phyloP scores from a whole-genome alignment of 2,113 vertebrate species.

The Gymnobelideus leadbeateri region DNA sequence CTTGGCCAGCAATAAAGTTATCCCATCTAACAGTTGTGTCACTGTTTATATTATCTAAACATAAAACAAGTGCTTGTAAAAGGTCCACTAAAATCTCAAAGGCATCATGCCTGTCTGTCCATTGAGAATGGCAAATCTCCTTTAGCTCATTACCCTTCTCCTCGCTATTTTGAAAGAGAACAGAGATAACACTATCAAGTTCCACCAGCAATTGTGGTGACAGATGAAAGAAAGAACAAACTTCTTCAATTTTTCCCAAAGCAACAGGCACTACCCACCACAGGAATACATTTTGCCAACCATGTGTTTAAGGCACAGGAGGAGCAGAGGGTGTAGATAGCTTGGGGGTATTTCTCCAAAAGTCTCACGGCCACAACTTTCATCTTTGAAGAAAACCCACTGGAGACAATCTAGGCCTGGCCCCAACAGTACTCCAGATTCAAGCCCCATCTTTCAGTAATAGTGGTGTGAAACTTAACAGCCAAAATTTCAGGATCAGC shows the following conservation, averaged over 20 bases:
- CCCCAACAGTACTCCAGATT: conserved; percentile 94
- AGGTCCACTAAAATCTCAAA: conserved; percentile 93
- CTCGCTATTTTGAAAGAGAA: conserved; percentile 90
- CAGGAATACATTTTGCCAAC: conserved; percentile 88
- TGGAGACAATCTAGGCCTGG: conserved; percentile 92
- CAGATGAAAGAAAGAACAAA: conserved; percentile 89
- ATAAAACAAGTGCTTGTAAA: conserved; percentile 91
- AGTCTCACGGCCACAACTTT: conserved; percentile 90
- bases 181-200: conserved; percentile 89
- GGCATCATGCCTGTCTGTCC: conserved; percentile 89
- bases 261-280: conserved; percentile 90
- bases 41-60: conserved; percentile 91
- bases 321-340: conserved; percentile 88
- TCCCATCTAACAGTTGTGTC: conserved; percentile 91
- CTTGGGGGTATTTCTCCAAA: conserved; percentile 89
- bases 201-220: conserved; percentile 87
- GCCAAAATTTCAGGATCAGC: conserved; percentile 88
- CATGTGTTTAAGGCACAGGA: conserved; percentile 90
- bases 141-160: conserved; percentile 89
- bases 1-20: conserved; percentile 85
- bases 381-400: conserved; percentile 89
- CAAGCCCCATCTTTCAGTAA: conserved; percentile 92
- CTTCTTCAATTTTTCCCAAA: conserved; percentile 90
- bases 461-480: conserved; percentile 87
- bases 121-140: conserved; percentile 86